These are phyloP conservation scores for Polietes domitor DNA, from an alignment of 2,888 invertebrate species.

Conservation along the genomic window DNA sequence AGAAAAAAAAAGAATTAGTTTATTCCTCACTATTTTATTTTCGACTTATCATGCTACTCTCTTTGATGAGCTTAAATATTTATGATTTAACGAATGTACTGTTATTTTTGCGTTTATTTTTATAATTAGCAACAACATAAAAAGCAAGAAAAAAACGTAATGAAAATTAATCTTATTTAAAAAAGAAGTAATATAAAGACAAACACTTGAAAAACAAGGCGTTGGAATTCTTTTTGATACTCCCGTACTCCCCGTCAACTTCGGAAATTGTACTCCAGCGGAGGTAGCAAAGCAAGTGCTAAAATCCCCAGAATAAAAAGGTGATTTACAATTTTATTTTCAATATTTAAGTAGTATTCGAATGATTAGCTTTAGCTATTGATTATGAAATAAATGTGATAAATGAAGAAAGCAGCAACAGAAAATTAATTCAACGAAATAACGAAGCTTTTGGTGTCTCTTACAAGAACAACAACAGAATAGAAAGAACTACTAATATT, in stretches of 20 bases:
- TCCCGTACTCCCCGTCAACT: neutral
- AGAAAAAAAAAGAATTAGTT: neutral
- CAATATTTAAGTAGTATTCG: neutral
- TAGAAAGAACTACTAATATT: neutral
- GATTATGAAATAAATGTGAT: neutral
- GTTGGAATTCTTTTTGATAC: slow-evolving; percentile 32
- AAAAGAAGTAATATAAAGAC: slow-evolving; percentile 6
- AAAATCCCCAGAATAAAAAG: slow-evolving; percentile 50
- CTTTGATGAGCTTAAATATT: slow-evolving; percentile 43
- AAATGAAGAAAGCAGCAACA: too few species aligned
- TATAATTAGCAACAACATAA: slow-evolving; percentile 55
- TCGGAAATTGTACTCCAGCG: slow-evolving; percentile 21
- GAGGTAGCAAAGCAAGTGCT: slow-evolving; percentile 2
- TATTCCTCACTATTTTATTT: neutral
- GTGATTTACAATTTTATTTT: slow-evolving; percentile 49
- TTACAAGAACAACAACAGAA: slow-evolving; percentile 6
- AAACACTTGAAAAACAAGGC: slow-evolving; percentile 42
- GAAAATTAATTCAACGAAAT: too few species aligned
- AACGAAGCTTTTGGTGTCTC: neutral
- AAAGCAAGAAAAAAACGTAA: slow-evolving; percentile 36
- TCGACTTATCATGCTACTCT: neutral
- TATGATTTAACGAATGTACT: slow-evolving; percentile 58
- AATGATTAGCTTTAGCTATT: neutral
- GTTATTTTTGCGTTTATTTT: slow-evolving; percentile 59
- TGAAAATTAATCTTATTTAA: neutral